Evolutionary conservation across 1,140 invertebrate genomes (phyloP).

Genomic region (Oreohelix idahoensis): DNA sequence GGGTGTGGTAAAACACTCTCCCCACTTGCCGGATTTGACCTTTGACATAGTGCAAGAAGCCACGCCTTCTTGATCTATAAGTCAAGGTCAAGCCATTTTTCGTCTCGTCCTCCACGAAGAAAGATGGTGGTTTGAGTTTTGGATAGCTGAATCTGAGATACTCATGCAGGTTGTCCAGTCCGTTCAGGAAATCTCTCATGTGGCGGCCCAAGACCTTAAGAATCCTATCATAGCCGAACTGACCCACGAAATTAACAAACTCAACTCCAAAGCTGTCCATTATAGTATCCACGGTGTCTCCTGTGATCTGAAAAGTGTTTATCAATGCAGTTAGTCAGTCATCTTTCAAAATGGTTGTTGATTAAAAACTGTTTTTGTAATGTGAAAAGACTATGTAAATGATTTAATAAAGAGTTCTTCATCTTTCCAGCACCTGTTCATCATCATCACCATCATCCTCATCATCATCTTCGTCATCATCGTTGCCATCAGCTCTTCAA

Average conservation of each 20-base stretch:
- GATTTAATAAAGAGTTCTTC: too few species aligned
- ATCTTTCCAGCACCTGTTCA: too few species aligned
- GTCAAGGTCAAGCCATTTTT: slow-evolving; percentile 89
- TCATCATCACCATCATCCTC: too few species aligned
- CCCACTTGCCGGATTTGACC: slow-evolving; percentile 86
- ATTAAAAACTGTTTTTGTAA: too few species aligned
- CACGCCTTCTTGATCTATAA: slow-evolving; percentile 87
- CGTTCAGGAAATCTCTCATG: slow-evolving; percentile 96
- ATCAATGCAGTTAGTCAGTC: too few species aligned
- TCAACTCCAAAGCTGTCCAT: slow-evolving; percentile 69
- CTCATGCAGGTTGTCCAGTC: slow-evolving; percentile 93
- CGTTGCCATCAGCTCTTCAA: too few species aligned
- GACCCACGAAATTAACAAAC: slow-evolving; percentile 77
- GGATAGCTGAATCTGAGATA: slow-evolving; percentile 93
- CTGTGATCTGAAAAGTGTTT: slow-evolving; percentile 52
- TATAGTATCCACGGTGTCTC: slow-evolving; percentile 56
- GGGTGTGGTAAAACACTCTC: slow-evolving; percentile 90
- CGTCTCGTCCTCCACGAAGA: slow-evolving; percentile 96
- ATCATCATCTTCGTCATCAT: too few species aligned
- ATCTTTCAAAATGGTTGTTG: too few species aligned
- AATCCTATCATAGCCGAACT: slow-evolving; percentile 91
- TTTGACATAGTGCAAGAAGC: slow-evolving; percentile 97
- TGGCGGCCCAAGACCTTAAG: slow-evolving; percentile 88
- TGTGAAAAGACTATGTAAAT: too few species aligned
- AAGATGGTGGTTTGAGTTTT: slow-evolving; percentile 91